Evolutionary conservation across 2,888 invertebrate species (phyloP).

Genomic region (Oligia fasciuncula): DNA sequence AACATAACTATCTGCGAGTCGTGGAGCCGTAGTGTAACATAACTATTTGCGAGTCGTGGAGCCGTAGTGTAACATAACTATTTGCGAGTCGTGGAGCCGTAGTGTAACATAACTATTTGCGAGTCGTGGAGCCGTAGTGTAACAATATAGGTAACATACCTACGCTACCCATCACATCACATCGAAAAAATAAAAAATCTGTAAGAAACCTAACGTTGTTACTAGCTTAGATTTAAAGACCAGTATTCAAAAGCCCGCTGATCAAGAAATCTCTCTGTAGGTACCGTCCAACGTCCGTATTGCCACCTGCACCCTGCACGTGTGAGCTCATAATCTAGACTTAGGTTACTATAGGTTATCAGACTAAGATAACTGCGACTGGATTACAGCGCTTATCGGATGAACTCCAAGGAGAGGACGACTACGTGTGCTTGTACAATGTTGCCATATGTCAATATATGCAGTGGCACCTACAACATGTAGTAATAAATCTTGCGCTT

Average conservation of each 20-base stretch:
- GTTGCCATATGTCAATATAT: background rate
- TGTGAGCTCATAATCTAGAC: constrained; percentile 16
- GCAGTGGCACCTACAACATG: background rate
- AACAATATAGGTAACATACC: background rate
- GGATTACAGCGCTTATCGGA: constrained; percentile 41
- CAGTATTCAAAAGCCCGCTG: background rate
- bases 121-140: background rate
- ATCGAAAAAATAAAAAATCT: background rate
- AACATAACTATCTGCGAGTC: too few species aligned
- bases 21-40: too few species aligned
- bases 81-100: too few species aligned
- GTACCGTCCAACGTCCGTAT: background rate
- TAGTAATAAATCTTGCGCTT: constrained; percentile 39
- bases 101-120: too few species aligned
- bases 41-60: too few species aligned
- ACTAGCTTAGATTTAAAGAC: background rate
- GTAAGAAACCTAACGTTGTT: background rate
- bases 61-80: too few species aligned
- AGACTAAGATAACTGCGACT: constrained; percentile 26
- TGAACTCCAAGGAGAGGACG: background rate
- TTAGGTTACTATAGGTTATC: constrained; percentile 33
- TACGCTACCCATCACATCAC: background rate
- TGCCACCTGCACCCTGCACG: constrained; percentile 28
- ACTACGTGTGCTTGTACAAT: constrained; percentile 18
- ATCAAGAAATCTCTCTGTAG: background rate